Evolutionary conservation across 2,888 invertebrate genomes (phyloP), one percentile per base, ranked within the genome.

Genomic region (Altica lythri): DNA sequence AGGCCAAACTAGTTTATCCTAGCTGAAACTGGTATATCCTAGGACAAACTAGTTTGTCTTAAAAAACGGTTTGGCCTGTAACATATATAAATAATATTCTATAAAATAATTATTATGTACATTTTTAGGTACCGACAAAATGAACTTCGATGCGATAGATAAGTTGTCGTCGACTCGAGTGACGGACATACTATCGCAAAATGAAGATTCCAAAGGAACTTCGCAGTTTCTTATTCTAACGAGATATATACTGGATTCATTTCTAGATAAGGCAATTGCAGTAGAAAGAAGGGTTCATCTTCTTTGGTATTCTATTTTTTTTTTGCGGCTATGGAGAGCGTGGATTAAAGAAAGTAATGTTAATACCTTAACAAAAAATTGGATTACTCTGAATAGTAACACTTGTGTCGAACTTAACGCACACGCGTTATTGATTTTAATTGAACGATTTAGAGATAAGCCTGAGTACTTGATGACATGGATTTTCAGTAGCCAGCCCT

Each of bases 301-400:
- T 25, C 2, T 47, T 4, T 25, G 47, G 47, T 47, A 47, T 32
- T 10, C 45, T 2, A 19, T 18, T 16, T 45, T 45, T 8, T 45
- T 45, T 45, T 12, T 45, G 16, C 14, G 44, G 16, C 17, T 44
- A 9, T 44, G 44, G 44, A 44, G 44, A 29, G 4, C 1, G 10
- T 40, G 40, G 40, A 40, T 40, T 3, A 40, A 22, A 22, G 22
- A 22, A 22, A 4, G 8, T 8, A 14, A 67, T 32, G 12, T 2
- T 12, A 12, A 12, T 13, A 34, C 10, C 2, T 34, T 34, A 34
- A 34, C 12, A 10, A 34, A 34, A 34, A 34, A 34, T 34, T 34
- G 13, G 12, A 10, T 34, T 6, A 13, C 34, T 3, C 14, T 13
- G 2, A 34, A 34, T 34, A 34, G 12, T 34, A 12, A 34, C 14